Evolutionary conservation across 2,797 vertebrate species (phyloP).

Genomic region (Hoplostethus atlanticus): DNA sequence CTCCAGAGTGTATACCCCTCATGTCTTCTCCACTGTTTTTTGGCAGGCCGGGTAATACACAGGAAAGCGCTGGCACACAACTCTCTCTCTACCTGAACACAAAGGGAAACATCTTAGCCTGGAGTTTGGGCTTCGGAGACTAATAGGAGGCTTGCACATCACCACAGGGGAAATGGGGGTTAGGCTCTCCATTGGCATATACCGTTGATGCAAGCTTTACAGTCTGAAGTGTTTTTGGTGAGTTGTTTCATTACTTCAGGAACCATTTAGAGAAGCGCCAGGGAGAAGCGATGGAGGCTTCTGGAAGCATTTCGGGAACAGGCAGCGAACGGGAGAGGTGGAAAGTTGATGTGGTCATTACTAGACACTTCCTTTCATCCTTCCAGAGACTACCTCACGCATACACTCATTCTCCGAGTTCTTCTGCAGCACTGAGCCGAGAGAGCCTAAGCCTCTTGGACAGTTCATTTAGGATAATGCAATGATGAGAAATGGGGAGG

Average conservation of each 20-base stretch:
- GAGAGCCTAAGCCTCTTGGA: slow-evolving; percentile 75
- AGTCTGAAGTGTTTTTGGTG: slow-evolving; percentile 60
- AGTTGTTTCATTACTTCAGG: slow-evolving; percentile 69
- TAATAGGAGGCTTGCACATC: slow-evolving; percentile 72
- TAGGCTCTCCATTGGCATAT: slow-evolving; percentile 64
- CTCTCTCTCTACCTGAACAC: slow-evolving; percentile 73
- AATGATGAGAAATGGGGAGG: slow-evolving; percentile 70
- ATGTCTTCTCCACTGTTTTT: slow-evolving; percentile 74
- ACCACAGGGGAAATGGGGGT: slow-evolving; percentile 62
- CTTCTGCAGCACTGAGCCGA: slow-evolving; percentile 66
- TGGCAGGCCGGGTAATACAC: slow-evolving; percentile 78
- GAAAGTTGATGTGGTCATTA: slow-evolving; percentile 75
- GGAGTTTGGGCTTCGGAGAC: slow-evolving; percentile 76
- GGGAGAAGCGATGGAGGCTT: slow-evolving; percentile 51
- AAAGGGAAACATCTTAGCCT: slow-evolving; percentile 76
- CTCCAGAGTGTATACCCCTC: slow-evolving; percentile 79
- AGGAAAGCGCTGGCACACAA: slow-evolving; percentile 78
- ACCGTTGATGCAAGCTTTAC: slow-evolving; percentile 70
- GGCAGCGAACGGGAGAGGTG: slow-evolving; percentile 54
- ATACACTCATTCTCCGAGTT: slow-evolving; percentile 60
- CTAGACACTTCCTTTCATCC: slow-evolving; percentile 79
- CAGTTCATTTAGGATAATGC: slow-evolving; percentile 82
- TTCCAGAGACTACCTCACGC: slow-evolving; percentile 67
- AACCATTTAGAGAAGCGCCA: slow-evolving; percentile 60
- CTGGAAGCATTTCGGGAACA: slow-evolving; percentile 67